A percentile compares a stretch with the other conserved stretches of the same genome.
Evolutionary conservation across 2,113 vertebrate species (phyloP).

Genomic region (Pomatostomus ruficeps): DNA sequence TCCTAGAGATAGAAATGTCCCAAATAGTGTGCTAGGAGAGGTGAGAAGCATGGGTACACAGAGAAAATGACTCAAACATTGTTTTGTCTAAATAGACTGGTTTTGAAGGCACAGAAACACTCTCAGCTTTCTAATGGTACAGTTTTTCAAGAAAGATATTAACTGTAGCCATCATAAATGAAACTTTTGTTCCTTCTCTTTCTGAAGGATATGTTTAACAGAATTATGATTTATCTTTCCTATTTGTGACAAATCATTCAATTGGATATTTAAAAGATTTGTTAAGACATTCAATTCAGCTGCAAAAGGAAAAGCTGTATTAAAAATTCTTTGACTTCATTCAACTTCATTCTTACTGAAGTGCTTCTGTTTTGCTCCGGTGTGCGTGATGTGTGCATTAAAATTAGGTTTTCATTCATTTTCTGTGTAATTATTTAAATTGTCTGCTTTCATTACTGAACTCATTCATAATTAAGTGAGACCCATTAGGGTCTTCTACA

Average conservation of each 20-base stretch:
- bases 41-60: background rate
- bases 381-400: background rate
- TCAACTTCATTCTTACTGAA: background rate
- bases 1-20: background rate
- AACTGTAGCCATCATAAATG: background rate
- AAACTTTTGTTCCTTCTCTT: background rate
- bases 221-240: background rate
- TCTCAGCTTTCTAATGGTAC: background rate
- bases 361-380: background rate
- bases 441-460: background rate
- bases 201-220: background rate
- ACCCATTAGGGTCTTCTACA: background rate
- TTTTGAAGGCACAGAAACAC: background rate
- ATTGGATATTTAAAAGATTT: background rate
- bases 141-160: background rate
- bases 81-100: background rate
- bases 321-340: background rate
- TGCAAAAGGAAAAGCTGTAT: background rate
- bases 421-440: background rate
- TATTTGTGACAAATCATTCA: background rate
- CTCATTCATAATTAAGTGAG: background rate
- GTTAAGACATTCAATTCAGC: background rate
- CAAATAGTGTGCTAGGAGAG: background rate
- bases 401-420: background rate
- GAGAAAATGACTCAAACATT: background rate